Conservation (phyloP, 2,797 vertebrate species). For the Lophura swinhoii region DNA sequence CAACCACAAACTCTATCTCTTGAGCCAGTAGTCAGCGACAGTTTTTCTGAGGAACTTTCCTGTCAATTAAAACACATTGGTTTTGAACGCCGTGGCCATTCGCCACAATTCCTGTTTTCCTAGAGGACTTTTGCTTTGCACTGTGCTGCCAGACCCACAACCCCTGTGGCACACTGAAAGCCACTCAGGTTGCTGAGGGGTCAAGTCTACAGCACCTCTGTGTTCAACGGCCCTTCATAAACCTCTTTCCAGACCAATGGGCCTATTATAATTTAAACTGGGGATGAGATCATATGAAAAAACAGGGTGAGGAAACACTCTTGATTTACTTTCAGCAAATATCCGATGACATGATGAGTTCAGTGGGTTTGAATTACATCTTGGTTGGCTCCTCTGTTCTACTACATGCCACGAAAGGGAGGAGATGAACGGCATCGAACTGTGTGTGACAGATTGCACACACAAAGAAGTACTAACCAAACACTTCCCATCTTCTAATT, state of each 20-base stretch:
- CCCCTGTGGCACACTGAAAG: not conserved
- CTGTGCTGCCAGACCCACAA: not conserved
- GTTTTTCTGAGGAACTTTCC: not conserved
- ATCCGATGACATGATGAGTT: slow-evolving; percentile 19
- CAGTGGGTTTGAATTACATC: not conserved
- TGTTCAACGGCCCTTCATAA: not conserved
- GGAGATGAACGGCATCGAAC: not conserved
- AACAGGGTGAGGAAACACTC: not conserved
- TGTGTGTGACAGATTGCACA: not conserved
- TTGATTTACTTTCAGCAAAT: slow-evolving; percentile 17
- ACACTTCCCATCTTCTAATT: not conserved
- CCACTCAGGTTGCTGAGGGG: not conserved
- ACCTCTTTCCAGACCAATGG: not conserved
- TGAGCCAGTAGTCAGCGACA: not conserved
- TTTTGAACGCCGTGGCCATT: not conserved
- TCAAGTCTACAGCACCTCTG: not conserved
- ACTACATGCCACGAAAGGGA: not conserved
- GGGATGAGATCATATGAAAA: not conserved
- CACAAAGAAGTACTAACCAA: not conserved
- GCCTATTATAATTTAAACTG: not conserved
- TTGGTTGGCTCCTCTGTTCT: not conserved
- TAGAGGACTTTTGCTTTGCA: not conserved
- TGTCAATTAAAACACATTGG: not conserved
- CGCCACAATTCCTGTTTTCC: not conserved
- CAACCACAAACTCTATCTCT: not conserved